Base-by-base conservation (phyloP, 2,888 invertebrate genomes). In the Allygus modestus region DNA sequence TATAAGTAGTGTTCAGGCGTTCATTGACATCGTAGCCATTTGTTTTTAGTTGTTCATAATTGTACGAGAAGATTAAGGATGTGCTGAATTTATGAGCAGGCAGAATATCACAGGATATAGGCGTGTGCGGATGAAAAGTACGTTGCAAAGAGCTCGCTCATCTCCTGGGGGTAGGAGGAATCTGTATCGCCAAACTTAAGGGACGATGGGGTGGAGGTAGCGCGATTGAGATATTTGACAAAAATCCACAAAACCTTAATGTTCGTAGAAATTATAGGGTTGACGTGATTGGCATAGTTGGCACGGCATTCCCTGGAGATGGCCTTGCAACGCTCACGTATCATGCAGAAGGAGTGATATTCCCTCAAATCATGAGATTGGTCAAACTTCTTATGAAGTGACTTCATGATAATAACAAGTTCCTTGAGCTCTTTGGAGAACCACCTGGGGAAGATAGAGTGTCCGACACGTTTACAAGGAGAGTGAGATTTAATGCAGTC, bases 401-500 rank as follows among this genome's bases (percentile, higher is more conserved):
- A 20, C 65, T 65, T 65, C 28, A 20, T 65, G 15, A 65, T 4
- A 65, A 65, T 65, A 7, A 65, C 31, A 7, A 65, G 28, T 65
- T n/a, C n/a, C n/a, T n/a, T n/a, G n/a, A n/a, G n/a, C n/a, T 65
- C 65, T 9, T n/a, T 26, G 26, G 65, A 26, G 26, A 65, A 65
- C 28, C 65, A 65, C 28, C 23, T 65, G 26, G 31, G 65, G 28
- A 65, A 65, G 31, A 26, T 15, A 65, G 65, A 65, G 9, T 26
- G n/a, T 26, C 28, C 65, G 23, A 65, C 28, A 15, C 26, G 15
- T 26, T 23, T 65, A 4, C 31, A 65, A 65, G 20, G 28, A n/a
- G n/a, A n/a, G n/a, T n/a, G 26, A 26, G 26, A 9, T 65, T 65
- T 28, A 65, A 65, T 65, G 15, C 26, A 26, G 23, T 65, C 31